Percentiles rank a stretch among this genome's conserved stretches.
Conservation (phyloP, 2,888 invertebrate genomes). For the Coelogynopora nodosa region DNA sequence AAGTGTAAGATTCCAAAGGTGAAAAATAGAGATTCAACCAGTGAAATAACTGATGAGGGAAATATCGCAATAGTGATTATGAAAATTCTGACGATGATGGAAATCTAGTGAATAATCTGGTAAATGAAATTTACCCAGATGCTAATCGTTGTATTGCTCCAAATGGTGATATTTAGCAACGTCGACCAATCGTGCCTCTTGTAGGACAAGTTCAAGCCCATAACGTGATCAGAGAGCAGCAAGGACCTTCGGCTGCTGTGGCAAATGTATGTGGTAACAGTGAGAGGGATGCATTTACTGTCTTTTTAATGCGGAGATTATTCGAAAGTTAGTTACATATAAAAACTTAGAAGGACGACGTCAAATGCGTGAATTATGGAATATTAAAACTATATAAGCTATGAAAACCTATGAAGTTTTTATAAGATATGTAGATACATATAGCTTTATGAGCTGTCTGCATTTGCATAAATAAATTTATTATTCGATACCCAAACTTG, state of each 20-base stretch:
- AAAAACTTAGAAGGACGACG: no score
- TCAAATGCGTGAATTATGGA: no score
- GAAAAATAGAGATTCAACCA: not conserved
- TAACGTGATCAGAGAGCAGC: constrained; percentile 14
- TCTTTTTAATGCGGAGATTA: no score
- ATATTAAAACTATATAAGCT: no score
- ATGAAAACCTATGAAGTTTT: no score
- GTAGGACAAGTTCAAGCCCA: constrained; percentile 22
- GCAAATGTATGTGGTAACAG: constrained; percentile 24
- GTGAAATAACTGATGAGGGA: constrained; percentile 19
- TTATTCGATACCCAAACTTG: no score
- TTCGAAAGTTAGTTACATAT: no score
- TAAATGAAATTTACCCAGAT: constrained; percentile 22
- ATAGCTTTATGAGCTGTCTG: no score
- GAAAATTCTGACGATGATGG: constrained; percentile 25
- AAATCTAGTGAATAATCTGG: not conserved
- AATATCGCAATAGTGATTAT: constrained; percentile 13
- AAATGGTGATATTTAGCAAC: constrained; percentile 23
- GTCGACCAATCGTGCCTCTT: constrained; percentile 2
- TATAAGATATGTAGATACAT: no score
- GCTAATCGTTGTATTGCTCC: constrained; percentile 7
- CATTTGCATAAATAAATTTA: no score
- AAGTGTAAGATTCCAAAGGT: not conserved
- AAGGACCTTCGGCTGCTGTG: constrained; percentile 24
- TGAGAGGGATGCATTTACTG: constrained; percentile 5